Evolutionary conservation across 1,140 invertebrate genomes (phyloP), one percentile per base, ranked within the genome.

Genomic region (Oryzaephilus surinamensis): DNA sequence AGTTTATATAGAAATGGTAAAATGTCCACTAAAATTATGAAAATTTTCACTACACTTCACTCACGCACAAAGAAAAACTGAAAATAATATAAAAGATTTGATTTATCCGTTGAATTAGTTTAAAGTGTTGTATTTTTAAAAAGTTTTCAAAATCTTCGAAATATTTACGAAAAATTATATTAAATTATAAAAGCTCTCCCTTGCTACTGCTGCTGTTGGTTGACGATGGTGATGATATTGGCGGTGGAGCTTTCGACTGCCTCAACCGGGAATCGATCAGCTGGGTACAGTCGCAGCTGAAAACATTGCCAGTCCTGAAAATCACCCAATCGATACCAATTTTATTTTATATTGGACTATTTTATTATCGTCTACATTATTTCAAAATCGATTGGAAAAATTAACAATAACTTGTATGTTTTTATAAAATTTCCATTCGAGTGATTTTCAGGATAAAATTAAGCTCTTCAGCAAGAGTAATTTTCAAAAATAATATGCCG

Each of bases 211-310:
- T 24, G 23, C 8, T 41, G 19, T 30, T 38, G 31, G 20, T 40
- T 21, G 19, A 17, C 27, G 32, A 23, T 23, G 35, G 37, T 32
- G 30, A 27, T 31, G 41, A 26, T 29, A 32, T 15, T 32, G 10
- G 32, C 38, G 28, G 28, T 43, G 38, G 34, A 42, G 45, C 45
- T 50, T 42, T 36, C 48, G 27, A 47, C 45, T 47, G 33, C 36
- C 41, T 41, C 35, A 30, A 42, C 41, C 27, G 41, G 40, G 46
- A 45, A 51, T 51, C 49, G 49, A 51, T 51, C 49, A 48, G 49
- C 49, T 51, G 49, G 41, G 49, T 48, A 48, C 45, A 48, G 21
- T 48, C 46, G 19, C 20, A n/a, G 35, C 24, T 23, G 30, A 32
- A 38, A 51, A 40, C 35, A 27, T 31, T 24, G 28, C 27, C 15